Conservation (phyloP, 2,797 vertebrate species). For the Cuculus canorus region DNA sequence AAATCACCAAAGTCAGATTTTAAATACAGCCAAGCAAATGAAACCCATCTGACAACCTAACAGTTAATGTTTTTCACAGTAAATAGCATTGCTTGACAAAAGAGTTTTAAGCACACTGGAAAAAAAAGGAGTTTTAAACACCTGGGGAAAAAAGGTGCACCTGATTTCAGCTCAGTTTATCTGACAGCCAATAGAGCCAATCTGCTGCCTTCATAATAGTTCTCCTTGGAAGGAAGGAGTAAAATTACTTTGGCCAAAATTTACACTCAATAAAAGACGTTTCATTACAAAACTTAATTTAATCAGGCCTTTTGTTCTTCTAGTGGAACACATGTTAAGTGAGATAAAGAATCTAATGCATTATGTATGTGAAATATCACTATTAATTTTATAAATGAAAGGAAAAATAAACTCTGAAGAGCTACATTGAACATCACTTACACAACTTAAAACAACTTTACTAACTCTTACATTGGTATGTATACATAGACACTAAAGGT, state of each 20-base stretch:
- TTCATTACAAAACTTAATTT: background rate
- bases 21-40: background rate
- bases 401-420: background rate
- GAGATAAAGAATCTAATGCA: background rate
- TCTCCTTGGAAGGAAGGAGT: background rate
- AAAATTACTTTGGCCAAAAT: background rate
- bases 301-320: background rate
- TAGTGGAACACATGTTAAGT: background rate
- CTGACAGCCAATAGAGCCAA: background rate
- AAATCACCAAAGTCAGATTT: background rate
- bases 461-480: background rate
- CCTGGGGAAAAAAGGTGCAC: background rate
- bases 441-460: background rate
- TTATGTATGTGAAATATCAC: background rate
- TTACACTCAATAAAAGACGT: background rate
- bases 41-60: background rate
- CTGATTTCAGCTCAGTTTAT: background rate
- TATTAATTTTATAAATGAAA: background rate
- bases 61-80: background rate
- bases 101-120: background rate
- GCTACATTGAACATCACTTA: background rate
- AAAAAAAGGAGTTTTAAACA: background rate
- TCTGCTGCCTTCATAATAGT: background rate
- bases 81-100: background rate
- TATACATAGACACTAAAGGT: background rate